Conservation (phyloP, 2,113 vertebrate species). For the Argyrosomus japonicus region DNA sequence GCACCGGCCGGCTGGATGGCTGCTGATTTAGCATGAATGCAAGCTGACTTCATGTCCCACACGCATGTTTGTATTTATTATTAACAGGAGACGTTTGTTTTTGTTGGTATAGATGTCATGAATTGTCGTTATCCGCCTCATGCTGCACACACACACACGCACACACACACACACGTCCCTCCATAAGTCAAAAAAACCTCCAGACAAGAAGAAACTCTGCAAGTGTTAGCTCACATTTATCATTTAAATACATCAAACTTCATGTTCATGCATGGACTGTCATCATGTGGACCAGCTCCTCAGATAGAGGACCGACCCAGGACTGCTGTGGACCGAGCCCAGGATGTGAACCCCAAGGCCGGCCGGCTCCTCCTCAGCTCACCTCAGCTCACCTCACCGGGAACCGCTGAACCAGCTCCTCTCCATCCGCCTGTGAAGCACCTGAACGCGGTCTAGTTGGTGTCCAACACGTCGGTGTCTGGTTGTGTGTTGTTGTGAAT, state of each 20-base stretch:
- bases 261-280: neutral
- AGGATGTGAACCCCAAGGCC: constrained; percentile 1
- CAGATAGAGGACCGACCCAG: neutral
- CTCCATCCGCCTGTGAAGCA: neutral
- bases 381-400: neutral
- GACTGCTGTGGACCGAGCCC: constrained; percentile 7
- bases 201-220: constrained; percentile 37
- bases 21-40: constrained; percentile 55
- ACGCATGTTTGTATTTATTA: constrained; percentile 8
- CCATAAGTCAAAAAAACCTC: constrained; percentile 36
- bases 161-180: constrained; percentile 7
- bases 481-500: neutral
- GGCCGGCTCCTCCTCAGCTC: neutral
- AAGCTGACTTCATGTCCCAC: constrained; percentile 27
- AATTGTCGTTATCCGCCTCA: constrained; percentile 1
- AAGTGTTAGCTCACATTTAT: too few species aligned
- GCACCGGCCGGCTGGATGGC: constrained; percentile 32
- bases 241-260: neutral
- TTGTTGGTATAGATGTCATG: neutral
- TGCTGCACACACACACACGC: neutral
- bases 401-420: neutral
- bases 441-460: neutral
- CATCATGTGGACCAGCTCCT: constrained; percentile 27
- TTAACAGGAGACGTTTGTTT: neutral
- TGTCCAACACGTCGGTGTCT: neutral